Conservation (phyloP, 2,888 invertebrate genomes). For the Hesperia comma region DNA sequence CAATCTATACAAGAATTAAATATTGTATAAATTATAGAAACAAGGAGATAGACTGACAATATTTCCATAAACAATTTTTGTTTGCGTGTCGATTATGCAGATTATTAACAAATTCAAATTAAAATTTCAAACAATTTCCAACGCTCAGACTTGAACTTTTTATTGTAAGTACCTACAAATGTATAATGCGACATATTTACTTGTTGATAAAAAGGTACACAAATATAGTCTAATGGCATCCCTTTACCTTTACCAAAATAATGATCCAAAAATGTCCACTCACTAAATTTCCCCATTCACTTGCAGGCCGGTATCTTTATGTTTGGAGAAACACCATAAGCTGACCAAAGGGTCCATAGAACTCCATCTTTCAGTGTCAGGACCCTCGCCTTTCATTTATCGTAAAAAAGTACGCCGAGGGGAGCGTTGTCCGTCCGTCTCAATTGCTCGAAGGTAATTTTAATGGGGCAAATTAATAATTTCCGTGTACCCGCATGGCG, state of each 20-base stretch:
- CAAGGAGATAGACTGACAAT: too few species aligned
- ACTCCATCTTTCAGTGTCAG: constrained; percentile 46
- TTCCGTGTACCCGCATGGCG: constrained; percentile 52
- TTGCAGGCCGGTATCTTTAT: constrained; percentile 11
- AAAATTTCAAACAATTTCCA: too few species aligned
- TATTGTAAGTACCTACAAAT: too few species aligned
- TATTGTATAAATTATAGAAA: too few species aligned
- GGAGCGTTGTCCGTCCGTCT: constrained; percentile 51
- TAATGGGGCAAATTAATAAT: constrained; percentile 60
- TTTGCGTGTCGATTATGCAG: too few species aligned
- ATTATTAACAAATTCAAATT: too few species aligned
- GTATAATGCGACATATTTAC: too few species aligned
- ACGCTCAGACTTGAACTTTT: too few species aligned
- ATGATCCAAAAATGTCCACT: constrained; percentile 18
- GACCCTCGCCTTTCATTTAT: constrained; percentile 46
- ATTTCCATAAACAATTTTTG: too few species aligned
- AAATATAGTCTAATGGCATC: too few species aligned
- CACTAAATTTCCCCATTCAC: constrained; percentile 6
- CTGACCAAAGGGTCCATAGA: constrained; percentile 34
- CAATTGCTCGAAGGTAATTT: constrained; percentile 55
- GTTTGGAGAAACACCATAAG: constrained; percentile 22
- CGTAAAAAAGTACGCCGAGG: constrained; percentile 45
- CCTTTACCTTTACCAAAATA: neutral
- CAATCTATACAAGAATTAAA: too few species aligned
- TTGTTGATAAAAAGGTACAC: too few species aligned